phyloP scores from a whole-genome alignment of 2,888 invertebrate species.

The Strigamia maritima region DNA sequence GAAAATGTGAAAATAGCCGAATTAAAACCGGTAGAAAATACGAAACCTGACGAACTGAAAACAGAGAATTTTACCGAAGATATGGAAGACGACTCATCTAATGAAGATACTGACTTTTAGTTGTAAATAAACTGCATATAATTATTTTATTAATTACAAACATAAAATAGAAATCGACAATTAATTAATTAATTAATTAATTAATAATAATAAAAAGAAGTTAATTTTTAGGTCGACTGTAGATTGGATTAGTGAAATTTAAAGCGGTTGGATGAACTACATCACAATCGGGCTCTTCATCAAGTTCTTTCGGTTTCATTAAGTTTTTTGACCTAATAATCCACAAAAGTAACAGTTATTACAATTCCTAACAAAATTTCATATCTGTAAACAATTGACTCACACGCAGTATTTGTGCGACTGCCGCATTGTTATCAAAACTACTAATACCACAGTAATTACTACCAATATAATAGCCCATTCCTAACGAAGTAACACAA shows the following conservation, averaged over 20 bases:
- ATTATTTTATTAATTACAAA: too few relatives aligned
- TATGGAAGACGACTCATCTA: too few relatives aligned
- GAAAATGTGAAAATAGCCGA: neutral
- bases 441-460: neutral
- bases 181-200: neutral
- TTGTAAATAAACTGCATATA: neutral
- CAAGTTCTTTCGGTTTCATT: slow-evolving; percentile 24
- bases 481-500: neutral
- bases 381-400: neutral
- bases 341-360: too few relatives aligned
- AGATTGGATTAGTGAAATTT: slow-evolving; percentile 33
- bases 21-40: neutral
- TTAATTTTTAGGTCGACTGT: slow-evolving; percentile 7
- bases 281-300: neutral
- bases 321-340: neutral
- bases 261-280: neutral
- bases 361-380: neutral
- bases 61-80: neutral
- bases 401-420: slow-evolving; percentile 33
- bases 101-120: neutral
- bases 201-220: neutral
- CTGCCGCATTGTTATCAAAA: neutral
- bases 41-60: too few relatives aligned
- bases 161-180: neutral
- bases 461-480: slow-evolving; percentile 31